Conservation (phyloP, 2,797 vertebrate genomes). For the Serranus cabrilla region DNA sequence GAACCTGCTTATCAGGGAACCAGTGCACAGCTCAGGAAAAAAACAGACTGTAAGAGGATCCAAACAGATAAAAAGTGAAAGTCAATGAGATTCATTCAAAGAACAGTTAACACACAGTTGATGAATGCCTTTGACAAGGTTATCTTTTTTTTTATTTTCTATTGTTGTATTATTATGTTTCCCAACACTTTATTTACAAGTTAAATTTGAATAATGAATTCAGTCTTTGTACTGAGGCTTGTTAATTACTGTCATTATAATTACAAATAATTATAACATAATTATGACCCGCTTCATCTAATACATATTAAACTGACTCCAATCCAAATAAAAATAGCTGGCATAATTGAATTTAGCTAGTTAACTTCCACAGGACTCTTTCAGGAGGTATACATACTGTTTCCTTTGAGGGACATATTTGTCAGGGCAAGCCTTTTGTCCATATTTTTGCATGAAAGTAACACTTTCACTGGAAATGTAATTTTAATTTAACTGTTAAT, state of each 20-base stretch:
- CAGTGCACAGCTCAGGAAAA: constrained; percentile 25
- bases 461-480: background rate
- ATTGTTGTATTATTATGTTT: background rate
- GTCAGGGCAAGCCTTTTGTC: background rate
- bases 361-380: background rate
- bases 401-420: background rate
- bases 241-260: constrained; percentile 15
- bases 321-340: background rate
- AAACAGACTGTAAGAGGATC: constrained; percentile 19
- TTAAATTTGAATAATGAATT: background rate
- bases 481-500: background rate
- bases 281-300: background rate
- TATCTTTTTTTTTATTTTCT: background rate
- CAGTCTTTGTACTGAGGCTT: background rate
- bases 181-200: background rate
- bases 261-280: background rate
- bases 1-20: constrained; percentile 56
- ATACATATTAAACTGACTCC: background rate
- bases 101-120: background rate
- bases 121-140: background rate
- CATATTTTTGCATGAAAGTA: too few relatives aligned
- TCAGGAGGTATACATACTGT: too few relatives aligned
- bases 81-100: constrained; percentile 10
- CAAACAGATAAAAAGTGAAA: constrained; percentile 14
- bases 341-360: background rate